Percentiles rank a stretch among this genome's conserved stretches.
Conservation (phyloP, 2,888 invertebrate genomes). For the Ormyrus nitidulus region DNA sequence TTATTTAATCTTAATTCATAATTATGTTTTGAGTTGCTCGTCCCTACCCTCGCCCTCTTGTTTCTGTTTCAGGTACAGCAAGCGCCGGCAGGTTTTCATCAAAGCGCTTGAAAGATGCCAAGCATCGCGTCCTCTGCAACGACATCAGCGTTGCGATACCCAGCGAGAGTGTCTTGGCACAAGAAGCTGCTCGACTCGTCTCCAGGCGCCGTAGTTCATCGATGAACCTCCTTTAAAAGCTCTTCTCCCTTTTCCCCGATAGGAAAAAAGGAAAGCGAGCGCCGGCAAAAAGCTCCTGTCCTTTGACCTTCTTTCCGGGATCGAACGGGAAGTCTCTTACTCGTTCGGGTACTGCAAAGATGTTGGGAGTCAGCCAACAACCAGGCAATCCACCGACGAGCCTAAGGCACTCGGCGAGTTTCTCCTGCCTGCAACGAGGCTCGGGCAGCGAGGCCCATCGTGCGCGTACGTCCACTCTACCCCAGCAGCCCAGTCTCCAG, state of each 20-base stretch:
- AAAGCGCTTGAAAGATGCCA: constrained; percentile 44
- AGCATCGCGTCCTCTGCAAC: constrained; percentile 8
- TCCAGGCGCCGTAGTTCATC: constrained; percentile 14
- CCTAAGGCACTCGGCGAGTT: constrained; percentile 76
- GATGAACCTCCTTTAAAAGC: constrained; percentile 16
- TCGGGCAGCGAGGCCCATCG: constrained; percentile 70
- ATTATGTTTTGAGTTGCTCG: constrained; percentile 70
- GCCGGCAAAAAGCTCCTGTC: background rate
- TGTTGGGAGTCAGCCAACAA: constrained; percentile 74
- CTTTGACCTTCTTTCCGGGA: constrained; percentile 11
- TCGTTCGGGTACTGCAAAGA: constrained; percentile 56
- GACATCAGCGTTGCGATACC: constrained; percentile 20
- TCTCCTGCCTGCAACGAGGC: constrained; percentile 75
- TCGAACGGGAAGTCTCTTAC: background rate
- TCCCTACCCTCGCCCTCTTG: constrained; percentile 71
- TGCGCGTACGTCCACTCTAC: constrained; percentile 74
- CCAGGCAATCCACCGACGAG: constrained; percentile 72
- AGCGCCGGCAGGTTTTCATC: background rate
- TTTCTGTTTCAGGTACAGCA: constrained; percentile 71
- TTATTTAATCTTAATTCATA: constrained; percentile 31
- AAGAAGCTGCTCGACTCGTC: constrained; percentile 32
- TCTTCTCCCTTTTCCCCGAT: background rate
- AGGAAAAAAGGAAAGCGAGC: background rate
- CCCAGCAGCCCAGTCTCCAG: constrained; percentile 70
- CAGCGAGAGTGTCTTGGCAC: constrained; percentile 29